These are phyloP conservation scores for Cydia pomonella DNA, from an alignment of 1,140 invertebrate species.

Conservation along the genomic window DNA sequence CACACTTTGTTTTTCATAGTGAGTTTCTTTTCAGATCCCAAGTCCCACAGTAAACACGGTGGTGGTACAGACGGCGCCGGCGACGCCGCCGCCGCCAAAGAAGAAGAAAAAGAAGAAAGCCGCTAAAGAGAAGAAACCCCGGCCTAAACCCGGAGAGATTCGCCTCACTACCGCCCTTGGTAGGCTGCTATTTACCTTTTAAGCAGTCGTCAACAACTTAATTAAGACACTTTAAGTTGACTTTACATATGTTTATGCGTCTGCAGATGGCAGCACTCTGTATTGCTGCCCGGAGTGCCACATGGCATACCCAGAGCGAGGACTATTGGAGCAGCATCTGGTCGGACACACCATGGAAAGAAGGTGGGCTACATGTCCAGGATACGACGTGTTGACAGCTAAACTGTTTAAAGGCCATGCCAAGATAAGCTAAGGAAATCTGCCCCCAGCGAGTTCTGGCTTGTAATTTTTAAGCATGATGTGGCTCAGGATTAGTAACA, in stretches of 20 bases:
- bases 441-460: too few species aligned
- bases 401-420: too few species aligned
- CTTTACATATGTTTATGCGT: background rate
- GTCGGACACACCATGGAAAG: conserved; percentile 90
- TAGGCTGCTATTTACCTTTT: conserved; percentile 37
- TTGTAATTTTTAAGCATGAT: too few species aligned
- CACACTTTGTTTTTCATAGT: background rate
- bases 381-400: too few species aligned
- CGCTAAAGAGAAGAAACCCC: conserved; percentile 88
- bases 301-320: conserved; percentile 91
- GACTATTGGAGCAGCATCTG: conserved; percentile 89
- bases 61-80: conserved; percentile 81
- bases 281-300: conserved; percentile 94
- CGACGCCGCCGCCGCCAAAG: conserved; percentile 78
- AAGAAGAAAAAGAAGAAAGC: conserved; percentile 93
- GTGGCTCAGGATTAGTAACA: too few species aligned
- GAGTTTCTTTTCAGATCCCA: conserved; percentile 50
- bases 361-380: conserved; percentile 58
- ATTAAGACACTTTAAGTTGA: too few species aligned
- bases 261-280: conserved; percentile 87
- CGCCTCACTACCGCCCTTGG: conserved; percentile 88
- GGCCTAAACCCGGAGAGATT: conserved; percentile 91
- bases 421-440: too few species aligned
- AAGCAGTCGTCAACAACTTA: too few species aligned
- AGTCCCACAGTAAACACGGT: conserved; percentile 72